Base-by-base conservation (phyloP, 2,113 vertebrate species). In the Melanerpes formicivorus region DNA sequence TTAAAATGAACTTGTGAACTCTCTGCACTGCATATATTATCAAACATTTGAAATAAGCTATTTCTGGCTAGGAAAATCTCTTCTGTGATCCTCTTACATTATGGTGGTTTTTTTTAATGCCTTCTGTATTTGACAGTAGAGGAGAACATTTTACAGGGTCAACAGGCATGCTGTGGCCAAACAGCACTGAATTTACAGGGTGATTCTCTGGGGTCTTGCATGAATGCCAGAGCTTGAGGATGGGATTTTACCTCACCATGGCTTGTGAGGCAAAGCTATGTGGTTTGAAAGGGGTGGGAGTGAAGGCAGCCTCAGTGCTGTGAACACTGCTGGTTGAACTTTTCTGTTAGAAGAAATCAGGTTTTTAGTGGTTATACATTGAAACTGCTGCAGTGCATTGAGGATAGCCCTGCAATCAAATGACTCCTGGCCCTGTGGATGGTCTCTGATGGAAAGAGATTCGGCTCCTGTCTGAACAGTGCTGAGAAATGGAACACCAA, bases 161-260 rank as follows among this genome's bases (percentile, higher is more conserved):
- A 5, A 18, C 1, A 3, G 26, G 5, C 0, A 0, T 1, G 6
- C 11, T 27, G 55, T 16, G n/a, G 29, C 42, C 59, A 22, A 59
- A 18, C 34, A 29, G 26, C 3, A 0, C 40, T 37, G 48, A 7
- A 9, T 29, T 62, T 40, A 40, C 52, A 25, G 30, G 16, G 16
- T 6, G 3, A 2, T 25, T 25, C 40, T 27, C 19, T 1, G 1
- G 21, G 9, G 10, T 17, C 29, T 56, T 12, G 0, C 0, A 0
- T 19, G 9, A 6, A 15, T 19, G 14, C 6, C 4, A 4, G 14
- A 21, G 34, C 2, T 54, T 23, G 21, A 14, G 60, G 25, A 7
- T 0, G 6, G n/a, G 6, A 5, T 1, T 18, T 66, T 48, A 9
- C 18, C 23, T 42, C 12, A 3, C 2, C 30, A 2, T 14, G 37